Conservation (phyloP, 2,113 vertebrate genomes). For the Pygoscelis antarcticus region DNA sequence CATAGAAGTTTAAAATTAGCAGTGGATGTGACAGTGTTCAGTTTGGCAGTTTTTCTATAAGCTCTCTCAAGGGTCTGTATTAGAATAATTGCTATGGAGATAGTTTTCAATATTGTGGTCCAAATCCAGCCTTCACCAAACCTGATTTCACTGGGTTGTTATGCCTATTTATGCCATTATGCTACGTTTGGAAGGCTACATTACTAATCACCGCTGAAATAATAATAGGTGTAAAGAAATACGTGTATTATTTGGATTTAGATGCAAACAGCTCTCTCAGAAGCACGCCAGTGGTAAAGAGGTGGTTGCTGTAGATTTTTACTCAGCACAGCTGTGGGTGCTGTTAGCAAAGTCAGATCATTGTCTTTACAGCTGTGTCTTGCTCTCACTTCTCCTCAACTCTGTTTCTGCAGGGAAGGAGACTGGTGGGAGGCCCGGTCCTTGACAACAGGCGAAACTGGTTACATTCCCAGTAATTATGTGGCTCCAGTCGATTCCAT, state of each 20-base stretch:
- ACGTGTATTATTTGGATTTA: rapidly evolving
- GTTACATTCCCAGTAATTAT: constrained; percentile 98
- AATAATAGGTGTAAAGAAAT: background rate
- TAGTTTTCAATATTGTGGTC: background rate
- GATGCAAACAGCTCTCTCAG: background rate
- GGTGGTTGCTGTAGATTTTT: background rate
- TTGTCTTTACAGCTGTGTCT: background rate
- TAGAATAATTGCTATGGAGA: constrained; percentile 10
- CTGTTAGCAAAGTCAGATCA: background rate
- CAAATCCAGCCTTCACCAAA: background rate
- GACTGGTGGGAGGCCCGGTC: constrained; percentile 99
- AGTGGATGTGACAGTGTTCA: background rate
- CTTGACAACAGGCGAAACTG: constrained; percentile 90
- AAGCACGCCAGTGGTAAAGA: rapidly evolving
- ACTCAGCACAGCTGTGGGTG: rapidly evolving
- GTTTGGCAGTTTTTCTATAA: background rate
- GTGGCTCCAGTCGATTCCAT: constrained; percentile 98
- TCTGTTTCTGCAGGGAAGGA: constrained; percentile 86
- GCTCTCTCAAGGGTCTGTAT: background rate
- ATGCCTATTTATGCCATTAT: background rate
- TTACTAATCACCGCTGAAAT: background rate
- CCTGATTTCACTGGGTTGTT: background rate
- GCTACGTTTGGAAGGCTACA: background rate
- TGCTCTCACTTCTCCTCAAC: background rate
- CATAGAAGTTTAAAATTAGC: background rate